These are phyloP conservation scores for Passer montanus DNA, from an alignment of 2,113 vertebrate genomes.

Conservation along the genomic window DNA sequence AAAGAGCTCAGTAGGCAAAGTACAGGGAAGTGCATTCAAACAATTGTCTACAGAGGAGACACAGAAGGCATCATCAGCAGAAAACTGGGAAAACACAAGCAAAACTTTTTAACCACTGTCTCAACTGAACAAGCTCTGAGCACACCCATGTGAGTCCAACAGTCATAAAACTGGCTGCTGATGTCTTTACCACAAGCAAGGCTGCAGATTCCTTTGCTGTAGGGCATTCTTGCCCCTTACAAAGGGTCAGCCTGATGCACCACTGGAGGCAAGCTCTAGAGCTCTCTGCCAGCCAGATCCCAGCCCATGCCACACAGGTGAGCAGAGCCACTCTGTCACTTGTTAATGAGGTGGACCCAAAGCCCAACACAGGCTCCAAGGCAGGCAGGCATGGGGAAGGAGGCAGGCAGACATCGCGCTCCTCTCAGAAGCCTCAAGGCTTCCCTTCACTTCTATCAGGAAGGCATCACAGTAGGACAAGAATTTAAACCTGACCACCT, in stretches of 20 bases:
- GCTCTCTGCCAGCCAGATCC: background rate
- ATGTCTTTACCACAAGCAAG: background rate
- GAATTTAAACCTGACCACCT: background rate
- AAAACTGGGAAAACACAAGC: background rate
- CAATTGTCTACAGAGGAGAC: accelerated
- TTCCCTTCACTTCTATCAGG: background rate
- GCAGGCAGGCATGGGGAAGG: accelerated
- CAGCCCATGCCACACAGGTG: accelerated
- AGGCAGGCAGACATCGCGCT: accelerated
- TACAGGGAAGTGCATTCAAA: background rate
- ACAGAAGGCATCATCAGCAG: background rate
- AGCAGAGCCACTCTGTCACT: background rate
- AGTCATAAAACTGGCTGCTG: background rate
- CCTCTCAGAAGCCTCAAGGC: background rate
- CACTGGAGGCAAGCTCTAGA: background rate
- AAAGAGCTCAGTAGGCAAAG: background rate
- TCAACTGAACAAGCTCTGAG: background rate
- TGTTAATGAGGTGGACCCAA: background rate
- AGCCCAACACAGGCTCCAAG: background rate
- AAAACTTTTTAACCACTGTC: background rate
- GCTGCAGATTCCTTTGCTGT: background rate
- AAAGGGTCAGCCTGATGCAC: background rate
- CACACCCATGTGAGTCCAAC: accelerated
- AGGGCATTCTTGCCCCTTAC: background rate
- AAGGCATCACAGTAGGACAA: background rate